These are phyloP conservation scores for Apamea epomidion DNA, from an alignment of 2,888 invertebrate genomes.

Conservation along the genomic window DNA sequence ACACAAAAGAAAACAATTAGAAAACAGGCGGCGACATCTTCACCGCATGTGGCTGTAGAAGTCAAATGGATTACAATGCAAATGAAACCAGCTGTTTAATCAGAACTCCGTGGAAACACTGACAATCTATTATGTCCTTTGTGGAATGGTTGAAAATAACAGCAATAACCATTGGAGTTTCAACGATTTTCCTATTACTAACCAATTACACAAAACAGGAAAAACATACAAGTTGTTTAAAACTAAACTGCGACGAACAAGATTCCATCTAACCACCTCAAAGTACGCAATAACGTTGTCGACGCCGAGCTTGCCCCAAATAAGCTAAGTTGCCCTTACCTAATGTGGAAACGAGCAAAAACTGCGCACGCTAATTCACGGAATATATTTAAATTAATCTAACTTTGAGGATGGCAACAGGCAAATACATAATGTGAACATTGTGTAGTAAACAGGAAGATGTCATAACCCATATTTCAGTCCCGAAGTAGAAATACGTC, in stretches of 20 bases:
- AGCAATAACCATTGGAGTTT: constrained; percentile 36
- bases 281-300: constrained; percentile 70
- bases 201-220: constrained; percentile 68
- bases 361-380: constrained; percentile 66
- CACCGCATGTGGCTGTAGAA: constrained; percentile 32
- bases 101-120: constrained; percentile 42
- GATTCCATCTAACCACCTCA: constrained; percentile 69
- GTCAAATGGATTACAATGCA: constrained; percentile 48
- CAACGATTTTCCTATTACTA: constrained; percentile 48
- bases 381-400: constrained; percentile 53
- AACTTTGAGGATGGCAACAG: constrained; percentile 39
- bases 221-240: constrained; percentile 73
- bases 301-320: constrained; percentile 77
- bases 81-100: constrained; percentile 63
- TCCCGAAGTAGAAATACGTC: constrained; percentile 26
- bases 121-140: constrained; percentile 25
- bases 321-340: constrained; percentile 81
- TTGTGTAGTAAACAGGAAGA: constrained; percentile 52
- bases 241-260: constrained; percentile 69
- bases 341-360: constrained; percentile 75
- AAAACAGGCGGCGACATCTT: constrained; percentile 43
- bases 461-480: constrained; percentile 29
- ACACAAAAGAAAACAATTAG: constrained; percentile 49
- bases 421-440: constrained; percentile 35
- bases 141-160: constrained; percentile 32